Conservation (phyloP, 2,797 vertebrate species). For the Lepus oiostolus region DNA sequence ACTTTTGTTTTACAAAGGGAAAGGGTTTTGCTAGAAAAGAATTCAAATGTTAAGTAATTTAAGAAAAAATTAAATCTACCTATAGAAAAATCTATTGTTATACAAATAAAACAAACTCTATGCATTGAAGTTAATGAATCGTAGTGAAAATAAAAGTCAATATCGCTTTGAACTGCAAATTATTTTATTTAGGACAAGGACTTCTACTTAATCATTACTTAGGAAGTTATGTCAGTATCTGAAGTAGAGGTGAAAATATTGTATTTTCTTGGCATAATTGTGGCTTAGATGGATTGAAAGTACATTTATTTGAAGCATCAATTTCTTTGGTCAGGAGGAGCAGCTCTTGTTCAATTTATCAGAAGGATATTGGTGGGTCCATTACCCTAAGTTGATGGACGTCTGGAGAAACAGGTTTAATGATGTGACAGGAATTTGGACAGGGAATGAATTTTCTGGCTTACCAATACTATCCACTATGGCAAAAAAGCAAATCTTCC, state of each 20-base stretch:
- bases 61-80: background rate
- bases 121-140: background rate
- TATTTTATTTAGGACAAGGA: conserved; percentile 22
- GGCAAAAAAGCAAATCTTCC: background rate
- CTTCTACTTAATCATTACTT: background rate
- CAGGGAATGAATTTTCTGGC: background rate
- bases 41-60: background rate
- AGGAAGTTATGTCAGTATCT: conserved; percentile 28
- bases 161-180: conserved; percentile 38
- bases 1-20: background rate
- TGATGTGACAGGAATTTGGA: background rate
- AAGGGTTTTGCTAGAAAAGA: background rate
- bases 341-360: background rate
- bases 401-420: background rate
- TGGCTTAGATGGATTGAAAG: background rate
- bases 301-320: background rate
- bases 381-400: background rate
- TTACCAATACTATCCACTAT: background rate
- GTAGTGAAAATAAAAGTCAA: conserved; percentile 20
- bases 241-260: conserved; percentile 19
- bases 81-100: background rate
- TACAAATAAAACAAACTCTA: background rate
- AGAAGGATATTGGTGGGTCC: background rate
- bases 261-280: background rate
- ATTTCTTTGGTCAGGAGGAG: background rate